Evolutionary conservation across 2,113 vertebrate genomes (phyloP), one percentile per base, ranked within the genome.

Genomic region (Prunella himalayana): DNA sequence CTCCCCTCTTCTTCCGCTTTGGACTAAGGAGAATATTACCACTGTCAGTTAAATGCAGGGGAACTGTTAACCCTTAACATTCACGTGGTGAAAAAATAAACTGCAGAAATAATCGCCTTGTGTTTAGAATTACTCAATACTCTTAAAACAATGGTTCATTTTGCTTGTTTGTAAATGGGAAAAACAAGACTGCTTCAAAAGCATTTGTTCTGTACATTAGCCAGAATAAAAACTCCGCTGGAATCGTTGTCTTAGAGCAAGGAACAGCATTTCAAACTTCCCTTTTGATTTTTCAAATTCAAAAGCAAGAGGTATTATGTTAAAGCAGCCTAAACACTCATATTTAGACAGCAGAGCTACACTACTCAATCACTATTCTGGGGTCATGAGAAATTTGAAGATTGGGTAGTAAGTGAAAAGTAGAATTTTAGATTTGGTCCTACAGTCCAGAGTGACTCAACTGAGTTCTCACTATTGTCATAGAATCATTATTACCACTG

Each of bases 1-100:
- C 97, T 98, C 94, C 95, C 92, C 86, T 95, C 87, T 93, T 95
- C 88, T 97, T 97, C 97, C 94, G 96, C 87, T 93, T 97, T 97
- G 97, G 93, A 97, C 95, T 96, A 93, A 91, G 49, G 33, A 96
- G 94, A 96, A 91, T 90, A 93, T 96, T 95, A 96, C 89, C 86
- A 92, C 83, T 94, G 89, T 95, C 90, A 92, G 82, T 88, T 95
- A 78, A 44, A 54, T 91, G 79, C 73, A 41, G 82, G 70, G 47
- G 91, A 90, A 91, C 80, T 28, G 80, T 96, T 96, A 93, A 91
- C 57, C 81, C 71, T 96, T 86, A 82, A 76, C 78, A 82, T 76
- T 77, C 63, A 2, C 3, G 41, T 39, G 57, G 41, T 90, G 79
- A 68, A 64, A 94, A 92, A 95, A 92, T 77, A 88, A 88, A 91